phyloP scores from a whole-genome alignment of 92 coral and sea anemone genomes.

The Galaxea fascicularis region DNA sequence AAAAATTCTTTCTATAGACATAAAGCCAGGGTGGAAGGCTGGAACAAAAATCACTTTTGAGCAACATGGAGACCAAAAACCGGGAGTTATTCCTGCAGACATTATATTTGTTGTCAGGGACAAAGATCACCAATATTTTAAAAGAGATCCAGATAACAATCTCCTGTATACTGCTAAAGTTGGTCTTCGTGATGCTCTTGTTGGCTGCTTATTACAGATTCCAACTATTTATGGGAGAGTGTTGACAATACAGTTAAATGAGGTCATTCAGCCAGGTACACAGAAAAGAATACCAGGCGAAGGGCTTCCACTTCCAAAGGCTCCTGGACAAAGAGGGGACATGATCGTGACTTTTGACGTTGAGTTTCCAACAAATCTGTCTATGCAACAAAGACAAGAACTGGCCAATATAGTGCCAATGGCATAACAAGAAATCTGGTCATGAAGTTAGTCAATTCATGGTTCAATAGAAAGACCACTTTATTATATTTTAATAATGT shows the following conservation, averaged over 20 bases:
- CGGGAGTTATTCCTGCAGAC: conserved; percentile 87
- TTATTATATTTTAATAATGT: neutral
- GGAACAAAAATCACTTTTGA: conserved; percentile 89
- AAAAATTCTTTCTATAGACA: conserved; percentile 82
- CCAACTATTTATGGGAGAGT: conserved; percentile 91
- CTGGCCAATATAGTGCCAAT: conserved; percentile 37
- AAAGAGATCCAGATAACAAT: conserved; percentile 92
- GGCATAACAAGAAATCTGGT: neutral
- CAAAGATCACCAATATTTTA: conserved; percentile 90
- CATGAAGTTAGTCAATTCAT: neutral
- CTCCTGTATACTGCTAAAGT: conserved; percentile 88
- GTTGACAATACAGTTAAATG: conserved; percentile 84
- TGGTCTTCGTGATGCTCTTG: conserved; percentile 82
- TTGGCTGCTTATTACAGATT: conserved; percentile 84
- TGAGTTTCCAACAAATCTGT: conserved; percentile 87
- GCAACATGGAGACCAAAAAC: conserved; percentile 79
- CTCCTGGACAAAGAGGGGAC: conserved; percentile 79
- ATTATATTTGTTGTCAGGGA: conserved; percentile 86
- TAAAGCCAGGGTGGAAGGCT: conserved; percentile 99
- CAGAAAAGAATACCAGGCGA: conserved; percentile 90
- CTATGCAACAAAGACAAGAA: conserved; percentile 79
- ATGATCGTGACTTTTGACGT: conserved; percentile 94
- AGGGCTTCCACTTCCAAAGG: conserved; percentile 93
- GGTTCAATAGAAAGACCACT: neutral
- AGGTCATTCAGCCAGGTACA: conserved; percentile 96